A percentile compares a stretch with the other conserved stretches of the same genome.
phyloP scores from a whole-genome alignment of 2,113 vertebrate species.

The Pristiophorus japonicus region DNA sequence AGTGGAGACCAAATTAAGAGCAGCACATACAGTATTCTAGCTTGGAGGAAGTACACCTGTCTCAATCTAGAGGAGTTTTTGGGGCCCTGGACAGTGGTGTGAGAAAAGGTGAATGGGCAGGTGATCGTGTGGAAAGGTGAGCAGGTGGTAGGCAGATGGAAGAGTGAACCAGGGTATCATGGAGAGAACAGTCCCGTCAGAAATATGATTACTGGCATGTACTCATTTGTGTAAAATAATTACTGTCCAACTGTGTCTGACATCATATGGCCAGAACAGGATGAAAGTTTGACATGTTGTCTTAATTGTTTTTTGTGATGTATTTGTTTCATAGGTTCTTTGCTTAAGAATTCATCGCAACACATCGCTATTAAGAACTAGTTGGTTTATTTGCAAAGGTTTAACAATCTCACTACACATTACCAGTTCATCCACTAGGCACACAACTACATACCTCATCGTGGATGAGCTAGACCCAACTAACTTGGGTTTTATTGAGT shows the following conservation, averaged over 20 bases:
- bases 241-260: not conserved
- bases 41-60: not conserved
- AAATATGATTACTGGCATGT: not conserved
- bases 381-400: no score
- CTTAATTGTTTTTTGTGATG: no score
- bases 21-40: not conserved
- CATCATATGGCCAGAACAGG: not conserved
- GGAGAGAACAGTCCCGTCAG: not conserved
- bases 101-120: not conserved
- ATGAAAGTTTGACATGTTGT: not conserved
- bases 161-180: not conserved
- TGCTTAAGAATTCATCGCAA: no score
- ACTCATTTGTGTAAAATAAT: not conserved
- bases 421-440: no score
- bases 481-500: no score
- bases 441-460: no score
- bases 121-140: not conserved
- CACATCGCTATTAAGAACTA: no score
- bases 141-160: not conserved
- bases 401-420: no score
- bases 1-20: not conserved
- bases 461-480: no score
- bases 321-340: no score
- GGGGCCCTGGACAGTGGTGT: not conserved
- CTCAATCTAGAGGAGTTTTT: not conserved